A percentile compares a stretch with the other conserved stretches of the same genome.
Evolutionary conservation across 2,113 vertebrate species (phyloP).

Genomic region (Circaetus cinerascens): DNA sequence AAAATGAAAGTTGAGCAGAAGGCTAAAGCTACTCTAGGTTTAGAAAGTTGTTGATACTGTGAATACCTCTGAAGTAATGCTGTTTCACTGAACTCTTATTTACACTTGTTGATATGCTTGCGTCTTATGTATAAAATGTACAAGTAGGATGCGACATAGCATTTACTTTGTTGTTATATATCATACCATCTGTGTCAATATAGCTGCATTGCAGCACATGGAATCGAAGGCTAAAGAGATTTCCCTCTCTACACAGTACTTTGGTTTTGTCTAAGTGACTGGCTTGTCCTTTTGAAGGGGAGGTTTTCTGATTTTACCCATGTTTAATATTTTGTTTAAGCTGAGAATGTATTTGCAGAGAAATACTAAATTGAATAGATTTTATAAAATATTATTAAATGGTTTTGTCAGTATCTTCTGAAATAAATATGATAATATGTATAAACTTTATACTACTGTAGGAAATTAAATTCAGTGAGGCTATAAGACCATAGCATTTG

Average conservation of each 20-base stretch:
- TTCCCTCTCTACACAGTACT: not conserved
- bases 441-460: not conserved
- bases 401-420: not conserved
- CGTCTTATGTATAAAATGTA: not conserved
- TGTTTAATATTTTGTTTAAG: not conserved
- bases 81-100: not conserved
- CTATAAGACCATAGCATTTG: not conserved
- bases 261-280: not conserved
- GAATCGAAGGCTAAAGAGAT: not conserved
- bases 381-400: not conserved
- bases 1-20: not conserved
- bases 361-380: not conserved
- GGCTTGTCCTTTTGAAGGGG: not conserved
- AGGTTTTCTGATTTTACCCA: not conserved
- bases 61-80: not conserved
- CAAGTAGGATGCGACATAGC: not conserved
- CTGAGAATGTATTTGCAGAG: not conserved
- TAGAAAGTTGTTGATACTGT: not conserved
- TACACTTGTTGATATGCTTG: not conserved
- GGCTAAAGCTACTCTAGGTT: not conserved
- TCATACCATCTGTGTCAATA: fast-evolving
- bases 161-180: not conserved
- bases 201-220: not conserved
- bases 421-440: not conserved
- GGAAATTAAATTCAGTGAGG: not conserved